These are phyloP conservation scores for Stichodactyla mertensii DNA, from an alignment of 64 coral and sea anemone genomes.

Conservation along the genomic window DNA sequence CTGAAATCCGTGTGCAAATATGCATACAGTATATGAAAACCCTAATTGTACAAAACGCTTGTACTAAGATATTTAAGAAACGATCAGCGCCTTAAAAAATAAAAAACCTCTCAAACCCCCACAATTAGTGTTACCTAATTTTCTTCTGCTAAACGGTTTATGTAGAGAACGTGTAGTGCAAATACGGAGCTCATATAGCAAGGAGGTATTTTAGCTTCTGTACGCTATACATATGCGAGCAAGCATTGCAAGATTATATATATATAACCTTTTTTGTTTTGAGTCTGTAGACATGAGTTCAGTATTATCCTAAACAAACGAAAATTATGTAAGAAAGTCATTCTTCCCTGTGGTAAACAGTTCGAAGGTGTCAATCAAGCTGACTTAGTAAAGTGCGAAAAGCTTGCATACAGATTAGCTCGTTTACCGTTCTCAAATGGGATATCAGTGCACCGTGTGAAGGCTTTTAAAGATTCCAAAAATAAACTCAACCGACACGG, in stretches of 20 bases:
- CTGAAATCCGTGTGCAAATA: background rate
- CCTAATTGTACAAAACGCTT: background rate
- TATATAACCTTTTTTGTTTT: background rate
- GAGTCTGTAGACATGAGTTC: background rate
- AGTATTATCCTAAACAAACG: background rate
- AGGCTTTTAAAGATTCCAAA: background rate
- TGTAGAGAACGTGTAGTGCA: background rate
- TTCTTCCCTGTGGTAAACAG: background rate
- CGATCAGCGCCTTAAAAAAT: background rate
- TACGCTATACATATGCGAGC: background rate
- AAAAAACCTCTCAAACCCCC: background rate
- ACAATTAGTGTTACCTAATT: background rate
- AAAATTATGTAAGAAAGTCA: background rate
- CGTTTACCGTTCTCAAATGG: slow-evolving; percentile 16
- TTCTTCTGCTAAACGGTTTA: background rate
- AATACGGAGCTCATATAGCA: background rate
- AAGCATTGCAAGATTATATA: background rate
- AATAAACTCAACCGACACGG: background rate
- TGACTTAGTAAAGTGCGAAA: background rate
- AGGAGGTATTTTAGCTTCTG: background rate
- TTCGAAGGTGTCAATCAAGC: background rate
- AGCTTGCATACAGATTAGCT: background rate
- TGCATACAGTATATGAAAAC: background rate
- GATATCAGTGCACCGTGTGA: background rate
- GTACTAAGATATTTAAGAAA: background rate